Evolutionary conservation across 2,113 vertebrate genomes (phyloP).

Genomic region (Potamarius usumacintae): DNA sequence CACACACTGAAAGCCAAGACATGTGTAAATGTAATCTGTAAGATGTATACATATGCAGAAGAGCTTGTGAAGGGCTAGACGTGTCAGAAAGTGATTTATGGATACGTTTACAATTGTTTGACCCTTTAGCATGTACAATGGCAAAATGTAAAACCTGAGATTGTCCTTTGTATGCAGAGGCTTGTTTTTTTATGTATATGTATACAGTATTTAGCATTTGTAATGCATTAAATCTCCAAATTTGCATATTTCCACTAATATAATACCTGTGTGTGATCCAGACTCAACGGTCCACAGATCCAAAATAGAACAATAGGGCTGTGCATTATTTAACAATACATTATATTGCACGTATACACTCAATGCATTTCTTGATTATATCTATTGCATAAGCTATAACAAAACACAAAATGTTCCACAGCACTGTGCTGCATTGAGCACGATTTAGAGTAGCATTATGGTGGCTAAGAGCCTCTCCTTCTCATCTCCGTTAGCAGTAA

Average conservation of each 20-base stretch:
- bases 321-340: not conserved
- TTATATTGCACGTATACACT: not conserved
- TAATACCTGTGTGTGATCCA: not conserved
- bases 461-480: conserved; percentile 42
- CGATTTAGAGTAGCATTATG: conserved; percentile 23
- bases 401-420: not conserved
- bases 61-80: conserved; percentile 14
- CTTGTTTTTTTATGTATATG: not conserved
- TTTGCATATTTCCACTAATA: not conserved
- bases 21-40: conserved; percentile 50
- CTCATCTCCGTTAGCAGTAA: conserved; percentile 64
- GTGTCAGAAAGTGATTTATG: conserved; percentile 52
- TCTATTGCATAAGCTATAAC: conserved; percentile 2
- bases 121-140: conserved; percentile 31
- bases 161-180: not conserved
- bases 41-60: conserved; percentile 37
- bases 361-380: not conserved
- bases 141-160: conserved; percentile 24
- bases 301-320: not conserved
- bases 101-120: conserved; percentile 44
- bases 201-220: conserved; percentile 1
- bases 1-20: conserved; percentile 41
- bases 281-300: not conserved
- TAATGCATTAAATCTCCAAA: conserved; percentile 12
- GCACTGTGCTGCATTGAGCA: not conserved